A percentile compares a stretch with the other conserved stretches of the same genome.
phyloP scores from a whole-genome alignment of 2,888 invertebrate genomes.

The Buathra laborator region DNA sequence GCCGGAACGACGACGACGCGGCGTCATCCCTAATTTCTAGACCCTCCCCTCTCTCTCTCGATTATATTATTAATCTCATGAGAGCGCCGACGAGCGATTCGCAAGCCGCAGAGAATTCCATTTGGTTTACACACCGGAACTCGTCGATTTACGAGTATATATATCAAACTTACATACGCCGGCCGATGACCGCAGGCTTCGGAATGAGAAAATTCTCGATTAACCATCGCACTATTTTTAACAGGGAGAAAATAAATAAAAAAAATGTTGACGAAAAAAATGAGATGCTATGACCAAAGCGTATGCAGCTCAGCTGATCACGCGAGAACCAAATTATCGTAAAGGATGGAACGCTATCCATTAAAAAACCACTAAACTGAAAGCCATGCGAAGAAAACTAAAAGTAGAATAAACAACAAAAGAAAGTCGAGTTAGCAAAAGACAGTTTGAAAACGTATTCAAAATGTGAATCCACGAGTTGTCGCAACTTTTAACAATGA shows the following conservation, averaged over 20 bases:
- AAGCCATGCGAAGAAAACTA: not conserved
- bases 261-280: no score
- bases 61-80: constrained; percentile 80
- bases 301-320: no score
- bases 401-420: not conserved
- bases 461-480: constrained; percentile 1
- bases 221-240: not conserved
- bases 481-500: constrained; percentile 21
- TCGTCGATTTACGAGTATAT: constrained; percentile 8
- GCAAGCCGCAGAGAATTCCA: not conserved
- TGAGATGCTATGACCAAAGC: no score
- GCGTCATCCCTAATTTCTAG: constrained; percentile 76
- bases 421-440: not conserved
- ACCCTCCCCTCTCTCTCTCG: constrained; percentile 63
- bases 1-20: constrained; percentile 72
- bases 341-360: no score
- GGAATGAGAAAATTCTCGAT: not conserved
- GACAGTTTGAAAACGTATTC: not conserved
- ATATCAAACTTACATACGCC: not conserved
- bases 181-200: not conserved
- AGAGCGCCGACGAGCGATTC: constrained; percentile 16
- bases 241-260: no score
- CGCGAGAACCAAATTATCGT: no score
- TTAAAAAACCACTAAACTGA: no score
- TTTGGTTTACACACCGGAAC: not conserved